A percentile compares a stretch with the other conserved stretches of the same genome.
Evolutionary conservation across 2,888 invertebrate species (phyloP).

Genomic region (Pollenia angustigena): DNA sequence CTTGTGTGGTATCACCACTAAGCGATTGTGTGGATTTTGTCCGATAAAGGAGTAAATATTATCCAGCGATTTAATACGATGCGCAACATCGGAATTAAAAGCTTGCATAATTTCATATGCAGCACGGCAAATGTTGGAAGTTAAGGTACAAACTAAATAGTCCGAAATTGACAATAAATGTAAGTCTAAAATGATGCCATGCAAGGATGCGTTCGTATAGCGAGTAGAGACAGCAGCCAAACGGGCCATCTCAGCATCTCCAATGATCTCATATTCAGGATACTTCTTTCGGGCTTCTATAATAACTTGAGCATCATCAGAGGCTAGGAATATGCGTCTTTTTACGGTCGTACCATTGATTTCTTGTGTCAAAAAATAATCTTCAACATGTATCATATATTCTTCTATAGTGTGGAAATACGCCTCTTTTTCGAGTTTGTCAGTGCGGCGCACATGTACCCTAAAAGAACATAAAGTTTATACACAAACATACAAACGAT

Average conservation of each 20-base stretch:
- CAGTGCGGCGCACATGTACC: too few relatives aligned
- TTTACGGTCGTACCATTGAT: slow-evolving; percentile 82
- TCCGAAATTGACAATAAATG: slow-evolving; percentile 95
- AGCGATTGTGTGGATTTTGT: too few relatives aligned
- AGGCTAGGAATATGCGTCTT: slow-evolving; percentile 94
- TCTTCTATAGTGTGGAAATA: too few relatives aligned
- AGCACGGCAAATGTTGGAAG: slow-evolving; percentile 99
- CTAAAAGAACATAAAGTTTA: slow-evolving; percentile 70
- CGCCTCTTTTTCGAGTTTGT: too few relatives aligned
- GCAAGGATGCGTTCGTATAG: slow-evolving; percentile 95
- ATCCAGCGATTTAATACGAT: too few relatives aligned
- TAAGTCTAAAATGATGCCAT: slow-evolving; percentile 97
- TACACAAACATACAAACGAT: neutral
- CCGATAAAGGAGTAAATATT: too few relatives aligned
- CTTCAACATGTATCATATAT: too few relatives aligned
- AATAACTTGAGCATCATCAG: slow-evolving; percentile 94
- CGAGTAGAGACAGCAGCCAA: slow-evolving; percentile 95
- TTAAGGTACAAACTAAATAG: slow-evolving; percentile 99
- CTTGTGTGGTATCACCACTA: slow-evolving; percentile 87
- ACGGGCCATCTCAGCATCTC: slow-evolving; percentile 90
- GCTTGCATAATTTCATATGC: slow-evolving; percentile 97
- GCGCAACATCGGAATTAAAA: slow-evolving; percentile 79
- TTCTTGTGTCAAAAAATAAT: too few relatives aligned
- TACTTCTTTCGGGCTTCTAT: slow-evolving; percentile 89
- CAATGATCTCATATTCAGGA: slow-evolving; percentile 86